Evolutionary conservation across 92 coral and sea anemone species (phyloP).

Genomic region (Parazoanthus darwini): DNA sequence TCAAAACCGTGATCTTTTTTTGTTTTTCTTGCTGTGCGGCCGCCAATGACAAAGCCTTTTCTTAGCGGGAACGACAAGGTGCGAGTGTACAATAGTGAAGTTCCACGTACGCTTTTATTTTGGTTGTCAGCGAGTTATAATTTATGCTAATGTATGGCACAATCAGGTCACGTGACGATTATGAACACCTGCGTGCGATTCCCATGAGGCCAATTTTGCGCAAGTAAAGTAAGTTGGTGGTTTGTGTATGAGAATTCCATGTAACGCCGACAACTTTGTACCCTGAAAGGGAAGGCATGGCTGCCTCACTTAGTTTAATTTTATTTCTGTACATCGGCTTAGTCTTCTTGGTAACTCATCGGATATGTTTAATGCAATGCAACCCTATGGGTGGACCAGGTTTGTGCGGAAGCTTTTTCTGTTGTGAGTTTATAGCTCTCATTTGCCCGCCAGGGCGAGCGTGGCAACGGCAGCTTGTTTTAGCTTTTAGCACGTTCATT

Average conservation of each 20-base stretch:
- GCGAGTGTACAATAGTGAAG: conserved; percentile 41
- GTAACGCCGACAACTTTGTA: conserved; percentile 55
- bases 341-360: conserved; percentile 87
- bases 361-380: conserved; percentile 96
- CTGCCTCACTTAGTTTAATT: conserved; percentile 74
- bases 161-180: conserved; percentile 60
- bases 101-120: conserved; percentile 49
- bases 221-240: conserved; percentile 45
- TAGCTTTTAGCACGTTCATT: conserved; percentile 44
- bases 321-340: conserved; percentile 81
- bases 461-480: conserved; percentile 69
- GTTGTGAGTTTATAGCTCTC: conserved; percentile 72
- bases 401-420: conserved; percentile 62
- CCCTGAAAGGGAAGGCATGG: conserved; percentile 75
- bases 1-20: background rate
- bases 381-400: conserved; percentile 95
- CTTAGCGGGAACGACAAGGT: conserved; percentile 26
- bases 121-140: conserved; percentile 7
- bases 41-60: conserved; percentile 20
- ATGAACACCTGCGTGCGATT: conserved; percentile 82
- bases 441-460: conserved; percentile 70
- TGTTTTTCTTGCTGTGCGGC: background rate
- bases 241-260: conserved; percentile 94
- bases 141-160: conserved; percentile 55
- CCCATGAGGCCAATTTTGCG: conserved; percentile 90